Conservation (phyloP, 2,797 vertebrate species). For the Darevskia mixta region DNA sequence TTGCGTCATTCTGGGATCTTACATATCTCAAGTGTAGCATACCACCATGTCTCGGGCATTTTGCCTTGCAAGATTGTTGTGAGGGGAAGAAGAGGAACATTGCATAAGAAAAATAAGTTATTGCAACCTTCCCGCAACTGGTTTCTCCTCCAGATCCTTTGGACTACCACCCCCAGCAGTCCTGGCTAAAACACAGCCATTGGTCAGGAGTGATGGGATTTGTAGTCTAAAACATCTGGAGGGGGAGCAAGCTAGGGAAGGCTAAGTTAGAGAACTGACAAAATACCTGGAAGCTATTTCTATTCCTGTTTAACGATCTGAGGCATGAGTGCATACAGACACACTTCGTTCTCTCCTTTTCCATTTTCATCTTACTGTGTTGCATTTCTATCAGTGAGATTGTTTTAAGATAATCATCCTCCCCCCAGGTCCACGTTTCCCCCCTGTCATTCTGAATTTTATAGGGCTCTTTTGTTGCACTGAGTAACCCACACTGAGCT, state of each 20-base stretch:
- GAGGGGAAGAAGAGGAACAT: background rate
- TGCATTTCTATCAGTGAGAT: conserved; percentile 55
- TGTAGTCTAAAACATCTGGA: no score
- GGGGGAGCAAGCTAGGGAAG: no score
- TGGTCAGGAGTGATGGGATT: no score
- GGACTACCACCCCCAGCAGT: no score
- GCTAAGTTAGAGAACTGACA: background rate
- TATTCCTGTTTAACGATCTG: conserved; percentile 16
- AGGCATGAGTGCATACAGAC: conserved; percentile 20
- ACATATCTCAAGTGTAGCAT: background rate
- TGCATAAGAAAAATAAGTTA: background rate
- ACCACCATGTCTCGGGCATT: background rate
- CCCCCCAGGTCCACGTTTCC: conserved; percentile 51
- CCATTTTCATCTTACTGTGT: conserved; percentile 43
- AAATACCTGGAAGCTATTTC: background rate
- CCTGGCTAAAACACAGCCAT: no score
- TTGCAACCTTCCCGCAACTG: background rate
- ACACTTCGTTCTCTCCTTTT: conserved; percentile 47
- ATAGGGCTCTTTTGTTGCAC: conserved; percentile 47
- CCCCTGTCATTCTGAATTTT: conserved; percentile 55
- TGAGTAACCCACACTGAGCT: conserved; percentile 52
- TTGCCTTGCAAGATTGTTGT: background rate
- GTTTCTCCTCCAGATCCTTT: no score
- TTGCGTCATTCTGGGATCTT: background rate
- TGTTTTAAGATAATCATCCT: conserved; percentile 65